phyloP scores from a whole-genome alignment of 1,140 invertebrate species.

The Drosophila insularis region DNA sequence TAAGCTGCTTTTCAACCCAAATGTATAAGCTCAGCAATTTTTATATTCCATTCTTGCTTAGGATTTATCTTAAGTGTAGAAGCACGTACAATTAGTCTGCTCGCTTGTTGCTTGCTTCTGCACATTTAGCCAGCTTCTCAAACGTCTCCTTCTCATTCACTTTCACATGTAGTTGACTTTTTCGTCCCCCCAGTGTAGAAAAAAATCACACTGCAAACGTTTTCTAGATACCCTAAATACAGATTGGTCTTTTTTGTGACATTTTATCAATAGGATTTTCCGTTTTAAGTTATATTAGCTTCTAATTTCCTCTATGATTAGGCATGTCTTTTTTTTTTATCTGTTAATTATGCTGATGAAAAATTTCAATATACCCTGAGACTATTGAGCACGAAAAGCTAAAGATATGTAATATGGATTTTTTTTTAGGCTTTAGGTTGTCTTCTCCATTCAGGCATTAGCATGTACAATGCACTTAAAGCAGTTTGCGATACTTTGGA shows the following conservation, averaged over 20 bases:
- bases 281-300: too few relatives aligned
- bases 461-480: constrained; percentile 66
- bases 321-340: too few relatives aligned
- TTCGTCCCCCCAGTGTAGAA: neutral
- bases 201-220: neutral
- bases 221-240: neutral
- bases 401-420: neutral
- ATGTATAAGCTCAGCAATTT: neutral
- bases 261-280: too few relatives aligned
- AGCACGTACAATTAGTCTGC: constrained; percentile 57
- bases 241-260: constrained; percentile 25
- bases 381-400: constrained; percentile 1
- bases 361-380: neutral
- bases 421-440: constrained; percentile 29
- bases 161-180: constrained; percentile 12
- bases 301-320: too few relatives aligned
- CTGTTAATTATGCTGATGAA: constrained; percentile 8
- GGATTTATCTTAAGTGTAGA: constrained; percentile 10
- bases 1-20: neutral
- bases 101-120: constrained; percentile 44
- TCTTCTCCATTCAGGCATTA: constrained; percentile 60
- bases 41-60: neutral
- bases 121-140: constrained; percentile 15
- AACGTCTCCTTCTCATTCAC: constrained; percentile 4
- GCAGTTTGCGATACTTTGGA: constrained; percentile 58